These are phyloP conservation scores for Neoitamus cyanurus DNA, from an alignment of 2,888 invertebrate species.

Conservation along the genomic window DNA sequence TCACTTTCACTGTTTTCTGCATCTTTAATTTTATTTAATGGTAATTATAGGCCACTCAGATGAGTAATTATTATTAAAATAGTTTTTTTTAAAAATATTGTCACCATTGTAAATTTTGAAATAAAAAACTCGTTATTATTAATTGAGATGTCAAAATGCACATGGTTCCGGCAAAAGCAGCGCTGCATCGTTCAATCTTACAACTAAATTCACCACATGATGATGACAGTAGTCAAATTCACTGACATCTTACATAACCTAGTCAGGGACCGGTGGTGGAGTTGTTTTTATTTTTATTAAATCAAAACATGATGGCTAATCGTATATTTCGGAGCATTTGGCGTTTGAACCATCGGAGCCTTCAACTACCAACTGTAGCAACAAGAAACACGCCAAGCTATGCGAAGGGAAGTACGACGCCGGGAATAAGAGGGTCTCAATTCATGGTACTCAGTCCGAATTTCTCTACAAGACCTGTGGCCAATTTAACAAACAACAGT, in stretches of 20 bases:
- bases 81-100: no score
- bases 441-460: background rate
- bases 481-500: background rate
- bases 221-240: background rate
- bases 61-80: no score
- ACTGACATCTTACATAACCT: constrained; percentile 6
- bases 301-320: background rate
- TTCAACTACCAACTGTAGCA: background rate
- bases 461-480: background rate
- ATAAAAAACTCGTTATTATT: no score
- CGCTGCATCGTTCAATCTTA: no score
- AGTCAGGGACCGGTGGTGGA: background rate
- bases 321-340: background rate
- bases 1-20: no score
- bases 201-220: background rate
- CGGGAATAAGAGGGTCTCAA: background rate
- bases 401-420: background rate
- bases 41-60: no score
- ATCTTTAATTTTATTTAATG: no score
- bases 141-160: background rate
- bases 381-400: background rate
- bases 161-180: background rate
- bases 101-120: no score
- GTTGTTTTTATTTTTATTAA: background rate
- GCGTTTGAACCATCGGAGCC: background rate